A percentile compares a stretch with the other conserved stretches of the same genome.
phyloP scores from a whole-genome alignment of 2,888 invertebrate genomes.

The Drosophila neonasuta region DNA sequence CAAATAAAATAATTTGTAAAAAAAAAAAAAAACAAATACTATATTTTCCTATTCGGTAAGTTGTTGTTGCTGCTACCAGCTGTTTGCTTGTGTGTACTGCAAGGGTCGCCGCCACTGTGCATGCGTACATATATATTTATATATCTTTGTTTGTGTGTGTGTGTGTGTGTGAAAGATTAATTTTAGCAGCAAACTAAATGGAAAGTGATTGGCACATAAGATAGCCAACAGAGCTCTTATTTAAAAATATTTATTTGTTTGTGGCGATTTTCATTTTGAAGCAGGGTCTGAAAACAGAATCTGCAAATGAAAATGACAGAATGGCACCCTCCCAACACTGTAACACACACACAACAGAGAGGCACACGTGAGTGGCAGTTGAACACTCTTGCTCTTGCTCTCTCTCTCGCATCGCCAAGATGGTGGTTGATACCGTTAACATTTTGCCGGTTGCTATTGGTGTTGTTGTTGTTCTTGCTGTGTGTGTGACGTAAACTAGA shows the following conservation, averaged over 20 bases:
- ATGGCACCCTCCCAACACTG: slow-evolving; percentile 45
- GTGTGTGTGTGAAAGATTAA: slow-evolving; percentile 51
- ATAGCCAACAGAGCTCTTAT: slow-evolving; percentile 33
- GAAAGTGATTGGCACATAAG: slow-evolving; percentile 61
- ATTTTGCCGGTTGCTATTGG: slow-evolving; percentile 63
- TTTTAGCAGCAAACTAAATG: slow-evolving; percentile 63
- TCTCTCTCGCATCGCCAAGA: slow-evolving; percentile 25
- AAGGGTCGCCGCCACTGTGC: slow-evolving; percentile 38
- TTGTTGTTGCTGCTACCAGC: slow-evolving; percentile 61
- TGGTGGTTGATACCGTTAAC: slow-evolving; percentile 68
- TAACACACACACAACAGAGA: slow-evolving; percentile 4
- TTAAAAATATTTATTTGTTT: slow-evolving; percentile 36
- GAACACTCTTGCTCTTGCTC: slow-evolving; percentile 27
- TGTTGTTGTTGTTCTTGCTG: slow-evolving; percentile 7
- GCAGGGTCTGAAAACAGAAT: slow-evolving; percentile 35
- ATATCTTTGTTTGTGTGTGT: slow-evolving; percentile 28
- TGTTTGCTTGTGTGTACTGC: slow-evolving; percentile 60
- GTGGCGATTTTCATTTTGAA: slow-evolving; percentile 26
- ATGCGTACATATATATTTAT: slow-evolving; percentile 10
- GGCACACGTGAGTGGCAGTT: slow-evolving; percentile 45
- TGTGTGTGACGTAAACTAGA: slow-evolving; percentile 52
- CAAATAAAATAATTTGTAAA: slow-evolving; percentile 14
- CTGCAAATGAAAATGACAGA: slow-evolving; percentile 32
- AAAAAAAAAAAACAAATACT: slow-evolving; percentile 9
- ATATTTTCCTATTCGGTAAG: slow-evolving; percentile 65